Base-by-base conservation (phyloP, 1,140 invertebrate genomes). In the Panagrolaimus sp. region DNA sequence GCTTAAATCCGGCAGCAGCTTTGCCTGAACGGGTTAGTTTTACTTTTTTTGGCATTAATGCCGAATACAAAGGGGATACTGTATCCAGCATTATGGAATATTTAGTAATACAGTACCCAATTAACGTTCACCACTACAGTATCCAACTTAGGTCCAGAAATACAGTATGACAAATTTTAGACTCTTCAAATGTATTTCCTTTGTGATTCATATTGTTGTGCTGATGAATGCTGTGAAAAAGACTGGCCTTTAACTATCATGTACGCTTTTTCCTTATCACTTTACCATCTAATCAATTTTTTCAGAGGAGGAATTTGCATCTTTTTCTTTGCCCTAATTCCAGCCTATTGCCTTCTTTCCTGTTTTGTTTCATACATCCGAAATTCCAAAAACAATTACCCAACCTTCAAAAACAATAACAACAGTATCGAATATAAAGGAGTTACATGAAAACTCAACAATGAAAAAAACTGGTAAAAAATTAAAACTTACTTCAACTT, bases 391-490 rank as follows among this genome's bases (percentile, higher is more conserved):
- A 28, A 21, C 52, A 58, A 58, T 12, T 58, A n/a, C 52, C 32
- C 32, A 38, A 38, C 32, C 7, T 38, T 38, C 32, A 38, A 38
- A 38, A 58, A 58, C 17, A 58, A 58, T 28, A 58, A 58, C 17
- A 58, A 58, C 52, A 58, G 52, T 58, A 28, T 58, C 28, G 28
- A 58, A 26, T 58, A 58, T 58, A 58, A 58, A 28, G 21, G 52
- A n/a, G n/a, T 58, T 58, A 26, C 52, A 38, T 38, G 7, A 38
- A 38, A 38, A 38, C 7, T 38, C 32, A 38, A 38, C 32, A n/a
- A n/a, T n/a, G n/a, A 7, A 38, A 38, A 38, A 38, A 38, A 38
- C 32, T 38, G 32, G 32, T 38, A 38, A 38, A 38, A 38, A n/a
- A n/a, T n/a, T n/a, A 38, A 38, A 38, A 38, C 32, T n/a, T n/a